A percentile compares a stretch with the other conserved stretches of the same genome.
Conservation (phyloP, 2,797 vertebrate species). For the Acrossocheilus fasciatus region DNA sequence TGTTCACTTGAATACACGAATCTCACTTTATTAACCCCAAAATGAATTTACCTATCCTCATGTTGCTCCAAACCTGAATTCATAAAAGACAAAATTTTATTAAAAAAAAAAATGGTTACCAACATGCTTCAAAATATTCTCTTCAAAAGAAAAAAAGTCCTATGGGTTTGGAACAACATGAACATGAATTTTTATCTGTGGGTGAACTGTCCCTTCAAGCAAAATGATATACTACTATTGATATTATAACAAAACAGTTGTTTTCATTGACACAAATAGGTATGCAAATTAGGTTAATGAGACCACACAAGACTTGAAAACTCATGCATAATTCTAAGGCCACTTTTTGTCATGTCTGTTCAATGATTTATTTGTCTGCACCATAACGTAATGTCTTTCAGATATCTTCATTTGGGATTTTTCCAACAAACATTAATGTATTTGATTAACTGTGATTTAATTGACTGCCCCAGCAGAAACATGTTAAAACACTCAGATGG, state of each 20-base stretch:
- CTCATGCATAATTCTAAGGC: neutral
- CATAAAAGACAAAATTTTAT: neutral
- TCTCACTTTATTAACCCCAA: neutral
- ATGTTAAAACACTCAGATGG: constrained; percentile 21
- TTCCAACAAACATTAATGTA: neutral
- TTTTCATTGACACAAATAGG: neutral
- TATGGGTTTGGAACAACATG: neutral
- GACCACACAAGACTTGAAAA: neutral
- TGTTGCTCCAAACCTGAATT: neutral
- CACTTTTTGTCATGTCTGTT: neutral
- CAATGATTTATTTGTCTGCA: neutral
- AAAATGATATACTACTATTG: neutral
- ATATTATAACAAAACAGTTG: neutral
- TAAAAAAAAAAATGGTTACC: neutral
- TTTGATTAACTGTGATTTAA: neutral
- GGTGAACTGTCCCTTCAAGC: neutral
- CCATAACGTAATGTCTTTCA: neutral
- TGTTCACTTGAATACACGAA: neutral
- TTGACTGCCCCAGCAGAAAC: neutral
- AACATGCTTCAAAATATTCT: neutral
- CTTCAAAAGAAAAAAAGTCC: neutral
- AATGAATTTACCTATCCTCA: neutral
- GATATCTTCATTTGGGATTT: neutral
- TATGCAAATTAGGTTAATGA: neutral
- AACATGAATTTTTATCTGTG: neutral